Base-by-base conservation (phyloP, 2,113 vertebrate species). In the Aythya baeri region DNA sequence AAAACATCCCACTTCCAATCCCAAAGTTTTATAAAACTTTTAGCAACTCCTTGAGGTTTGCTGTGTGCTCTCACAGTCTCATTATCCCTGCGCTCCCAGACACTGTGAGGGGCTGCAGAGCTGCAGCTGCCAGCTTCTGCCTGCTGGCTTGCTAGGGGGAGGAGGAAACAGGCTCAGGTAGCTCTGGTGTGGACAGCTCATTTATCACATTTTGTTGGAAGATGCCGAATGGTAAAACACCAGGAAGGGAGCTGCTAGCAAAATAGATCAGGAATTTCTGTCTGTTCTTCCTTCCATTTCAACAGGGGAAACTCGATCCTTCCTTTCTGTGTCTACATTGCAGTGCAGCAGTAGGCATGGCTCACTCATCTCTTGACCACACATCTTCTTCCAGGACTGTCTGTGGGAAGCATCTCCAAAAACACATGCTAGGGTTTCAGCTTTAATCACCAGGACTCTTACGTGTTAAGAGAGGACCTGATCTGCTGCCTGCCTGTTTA, bases 121-220 rank as follows among this genome's bases (percentile, higher is more conserved):
- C 36, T 62, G 43, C 58, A 55, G 18, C 11, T 83, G n/a, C 52
- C 79, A 79, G 82, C 63, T 41, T 26, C 44, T 86, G 59, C 32
- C 70, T 61, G 50, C 50, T 74, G 66, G 36, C 31, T 71, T 89
- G 52, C 41, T 70, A 41, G 43, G 34, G 32, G 52, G 26, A 84
- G 34, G n/a, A 88, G 43, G 29, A 86, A 83, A 80, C 0, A 0
- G 1, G 1, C 43, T 74, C 54, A 17, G 34, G 41, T 29, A 65
- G 54, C 54, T 74, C 55, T 38, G 46, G 25, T 72, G 43, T 34
- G 31, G 49, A 68, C 32, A 76, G 58, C 34, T 57, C 15, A 61
- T 83, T 87, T 55, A 52, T 65, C 38, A 46, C 0, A 1, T 79
- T 84, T 72, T 57, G 17, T 34, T 82, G 26, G 85, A 59, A 92